Percentiles rank a stretch among this genome's conserved stretches.
Evolutionary conservation across 2,888 invertebrate species (phyloP).

Genomic region (Mesorhabditis spiculigera): DNA sequence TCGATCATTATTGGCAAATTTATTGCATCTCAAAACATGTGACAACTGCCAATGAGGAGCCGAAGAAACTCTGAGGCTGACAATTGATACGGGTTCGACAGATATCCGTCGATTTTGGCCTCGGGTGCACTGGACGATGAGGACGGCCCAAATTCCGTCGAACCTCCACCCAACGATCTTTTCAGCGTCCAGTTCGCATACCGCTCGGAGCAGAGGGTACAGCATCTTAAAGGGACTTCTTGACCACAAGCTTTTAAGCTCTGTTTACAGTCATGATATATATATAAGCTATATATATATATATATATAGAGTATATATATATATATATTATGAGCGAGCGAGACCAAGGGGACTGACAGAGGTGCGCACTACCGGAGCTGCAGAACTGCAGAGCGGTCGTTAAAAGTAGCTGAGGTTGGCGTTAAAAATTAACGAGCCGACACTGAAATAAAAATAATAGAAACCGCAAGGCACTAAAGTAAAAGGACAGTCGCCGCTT

Average conservation of each 20-base stretch:
- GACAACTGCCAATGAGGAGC: too few relatives aligned
- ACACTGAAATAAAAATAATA: background rate
- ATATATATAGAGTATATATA: too few relatives aligned
- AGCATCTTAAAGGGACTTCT: background rate
- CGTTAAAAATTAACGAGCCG: background rate
- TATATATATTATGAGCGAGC: too few relatives aligned
- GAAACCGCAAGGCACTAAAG: background rate
- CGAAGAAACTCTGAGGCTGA: background rate
- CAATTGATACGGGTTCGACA: background rate
- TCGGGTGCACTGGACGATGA: background rate
- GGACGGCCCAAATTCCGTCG: background rate
- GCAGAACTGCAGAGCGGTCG: background rate
- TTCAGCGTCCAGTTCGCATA: slow-evolving; percentile 4
- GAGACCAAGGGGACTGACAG: too few relatives aligned
- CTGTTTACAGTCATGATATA: background rate
- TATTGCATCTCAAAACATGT: too few relatives aligned
- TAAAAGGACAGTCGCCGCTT: background rate
- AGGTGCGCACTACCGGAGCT: background rate
- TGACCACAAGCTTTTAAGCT: too few relatives aligned
- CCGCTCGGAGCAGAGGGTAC: background rate
- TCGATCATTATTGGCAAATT: too few relatives aligned
- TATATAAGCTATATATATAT: too few relatives aligned
- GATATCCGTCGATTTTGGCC: background rate
- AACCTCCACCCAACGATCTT: background rate
- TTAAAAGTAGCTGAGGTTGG: background rate